Conservation (phyloP, 2,888 invertebrate genomes). For the Thyatira batis region DNA sequence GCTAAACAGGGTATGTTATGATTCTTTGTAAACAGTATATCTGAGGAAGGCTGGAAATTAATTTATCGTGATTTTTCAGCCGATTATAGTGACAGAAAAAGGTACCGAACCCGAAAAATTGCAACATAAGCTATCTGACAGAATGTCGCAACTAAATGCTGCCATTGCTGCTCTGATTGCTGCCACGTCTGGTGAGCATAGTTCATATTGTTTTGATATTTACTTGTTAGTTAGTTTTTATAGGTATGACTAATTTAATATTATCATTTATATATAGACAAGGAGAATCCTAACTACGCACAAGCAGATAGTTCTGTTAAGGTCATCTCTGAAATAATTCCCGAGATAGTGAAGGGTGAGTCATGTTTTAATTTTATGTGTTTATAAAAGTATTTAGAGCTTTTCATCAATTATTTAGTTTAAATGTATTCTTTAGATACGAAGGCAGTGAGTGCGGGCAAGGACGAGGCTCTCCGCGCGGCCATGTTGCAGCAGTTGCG, state of each 20-base stretch:
- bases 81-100: too few species aligned
- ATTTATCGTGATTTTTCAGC: too few species aligned
- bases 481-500: conserved; percentile 35
- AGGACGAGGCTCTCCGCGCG: conserved; percentile 29
- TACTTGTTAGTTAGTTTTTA: too few species aligned
- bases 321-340: conserved; percentile 29
- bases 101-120: too few species aligned
- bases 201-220: too few species aligned
- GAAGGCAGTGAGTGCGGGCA: conserved; percentile 31
- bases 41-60: too few species aligned
- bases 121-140: too few species aligned
- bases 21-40: conserved; percentile 7
- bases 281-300: conserved; percentile 27
- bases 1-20: conserved; percentile 26
- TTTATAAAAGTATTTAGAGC: neutral
- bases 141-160: too few species aligned
- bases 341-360: conserved; percentile 21
- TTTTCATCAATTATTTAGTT: neutral
- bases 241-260: too few species aligned
- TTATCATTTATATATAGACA: too few species aligned
- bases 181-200: too few species aligned
- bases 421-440: conserved; percentile 36
- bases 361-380: neutral
- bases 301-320: conserved; percentile 27
- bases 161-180: too few species aligned